A percentile compares a stretch with the other conserved stretches of the same genome.
phyloP scores from a whole-genome alignment of 2,797 vertebrate species.

The Falco naumanni region DNA sequence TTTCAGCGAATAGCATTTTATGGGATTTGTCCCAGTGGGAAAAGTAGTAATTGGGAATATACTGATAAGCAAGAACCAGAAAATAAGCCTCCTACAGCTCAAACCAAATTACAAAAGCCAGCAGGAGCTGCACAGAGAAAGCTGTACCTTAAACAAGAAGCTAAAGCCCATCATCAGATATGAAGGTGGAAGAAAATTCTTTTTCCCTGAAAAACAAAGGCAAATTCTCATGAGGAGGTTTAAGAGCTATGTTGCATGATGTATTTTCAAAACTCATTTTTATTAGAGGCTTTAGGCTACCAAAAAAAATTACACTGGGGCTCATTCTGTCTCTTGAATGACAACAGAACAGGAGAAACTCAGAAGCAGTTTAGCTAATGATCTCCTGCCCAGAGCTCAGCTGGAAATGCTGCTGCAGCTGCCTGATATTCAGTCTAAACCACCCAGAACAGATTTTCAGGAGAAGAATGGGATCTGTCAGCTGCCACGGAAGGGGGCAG shows the following conservation, averaged over 20 bases:
- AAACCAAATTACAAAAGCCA: background rate
- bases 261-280: background rate
- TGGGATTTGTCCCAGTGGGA: background rate
- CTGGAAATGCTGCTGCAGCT: background rate
- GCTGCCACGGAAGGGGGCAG: background rate
- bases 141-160: constrained; percentile 94
- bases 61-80: background rate
- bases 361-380: background rate
- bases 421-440: background rate
- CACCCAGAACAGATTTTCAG: background rate
- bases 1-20: background rate
- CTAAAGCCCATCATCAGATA: constrained; percentile 99
- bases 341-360: background rate
- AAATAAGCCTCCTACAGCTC: background rate
- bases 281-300: background rate
- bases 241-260: background rate
- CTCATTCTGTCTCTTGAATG: background rate
- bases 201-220: constrained; percentile 88
- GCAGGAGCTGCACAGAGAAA: background rate
- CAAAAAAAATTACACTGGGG: background rate
- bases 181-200: constrained; percentile 96
- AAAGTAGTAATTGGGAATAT: background rate
- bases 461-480: background rate
- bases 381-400: background rate
- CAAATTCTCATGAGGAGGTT: background rate